These are phyloP conservation scores for Xenopus petersii DNA, from an alignment of 2,797 vertebrate species.

Conservation along the genomic window DNA sequence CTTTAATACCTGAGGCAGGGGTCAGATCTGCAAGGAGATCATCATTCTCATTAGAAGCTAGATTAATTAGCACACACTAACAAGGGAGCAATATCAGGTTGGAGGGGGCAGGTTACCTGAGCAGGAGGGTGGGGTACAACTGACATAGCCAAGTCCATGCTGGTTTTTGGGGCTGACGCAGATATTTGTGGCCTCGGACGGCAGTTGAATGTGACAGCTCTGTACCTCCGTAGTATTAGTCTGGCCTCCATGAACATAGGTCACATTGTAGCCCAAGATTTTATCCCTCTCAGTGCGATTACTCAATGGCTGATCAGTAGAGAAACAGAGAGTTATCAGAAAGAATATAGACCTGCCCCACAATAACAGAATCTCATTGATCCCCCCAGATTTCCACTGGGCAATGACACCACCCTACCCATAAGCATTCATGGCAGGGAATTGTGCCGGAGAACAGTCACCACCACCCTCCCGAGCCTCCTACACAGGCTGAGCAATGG, in stretches of 20 bases:
- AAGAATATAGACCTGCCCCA: no score
- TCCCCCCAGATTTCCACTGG: no score
- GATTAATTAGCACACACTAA: no score
- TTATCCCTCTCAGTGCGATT: not conserved
- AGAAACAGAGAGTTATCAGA: not conserved
- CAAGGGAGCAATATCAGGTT: no score
- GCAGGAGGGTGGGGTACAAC: slow-evolving; percentile 11
- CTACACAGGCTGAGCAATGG: no score
- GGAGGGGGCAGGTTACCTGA: slow-evolving; percentile 15
- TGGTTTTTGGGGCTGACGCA: slow-evolving; percentile 23
- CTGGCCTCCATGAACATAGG: not conserved
- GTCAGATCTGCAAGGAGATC: not conserved
- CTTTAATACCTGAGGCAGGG: not conserved
- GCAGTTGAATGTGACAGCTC: slow-evolving; percentile 4
- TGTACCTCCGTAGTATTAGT: not conserved
- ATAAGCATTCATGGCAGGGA: no score
- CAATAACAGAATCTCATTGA: no score
- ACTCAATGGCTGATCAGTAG: not conserved
- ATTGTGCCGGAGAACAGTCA: no score
- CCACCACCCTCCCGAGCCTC: no score
- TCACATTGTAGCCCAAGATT: slow-evolving; percentile 8
- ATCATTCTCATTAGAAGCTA: not conserved
- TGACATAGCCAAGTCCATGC: not conserved
- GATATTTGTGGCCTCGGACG: slow-evolving; percentile 3
- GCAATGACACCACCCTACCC: no score